phyloP scores from a whole-genome alignment of 2,797 vertebrate genomes.

The Sparus aurata region DNA sequence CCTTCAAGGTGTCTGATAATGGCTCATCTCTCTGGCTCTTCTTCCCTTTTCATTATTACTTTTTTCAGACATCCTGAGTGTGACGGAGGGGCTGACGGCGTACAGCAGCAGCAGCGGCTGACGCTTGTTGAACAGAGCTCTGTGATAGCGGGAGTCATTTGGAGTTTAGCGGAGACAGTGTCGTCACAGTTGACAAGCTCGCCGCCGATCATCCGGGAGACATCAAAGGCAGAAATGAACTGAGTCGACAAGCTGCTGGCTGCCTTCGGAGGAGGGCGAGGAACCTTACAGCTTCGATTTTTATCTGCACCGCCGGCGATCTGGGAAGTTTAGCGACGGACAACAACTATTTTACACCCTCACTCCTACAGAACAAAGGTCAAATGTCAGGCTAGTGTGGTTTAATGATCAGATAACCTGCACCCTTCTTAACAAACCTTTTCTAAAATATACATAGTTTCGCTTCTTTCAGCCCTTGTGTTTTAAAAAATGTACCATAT shows the following conservation, averaged over 20 bases:
- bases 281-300: constrained; percentile 6
- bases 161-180: constrained; percentile 42
- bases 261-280: constrained; percentile 1
- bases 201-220: constrained; percentile 19
- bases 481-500: no score
- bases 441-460: no score
- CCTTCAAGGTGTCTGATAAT: constrained; percentile 3
- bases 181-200: neutral
- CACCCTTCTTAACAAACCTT: neutral
- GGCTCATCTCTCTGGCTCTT: neutral
- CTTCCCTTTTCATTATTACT: neutral
- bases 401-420: neutral
- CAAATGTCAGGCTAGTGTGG: neutral
- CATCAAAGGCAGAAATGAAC: constrained; percentile 47
- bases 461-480: no score
- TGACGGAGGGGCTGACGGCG: constrained; percentile 2
- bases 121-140: neutral
- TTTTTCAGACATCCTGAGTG: constrained; percentile 7
- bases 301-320: neutral
- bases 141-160: constrained; percentile 47
- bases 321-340: constrained; percentile 3
- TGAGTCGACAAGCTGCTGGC: constrained; percentile 32
- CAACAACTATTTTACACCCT: constrained; percentile 4
- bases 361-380: constrained; percentile 2
- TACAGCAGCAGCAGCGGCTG: constrained; percentile 13